A percentile compares a stretch with the other conserved stretches of the same genome.
Evolutionary conservation across 2,797 vertebrate genomes (phyloP).

Genomic region (Macropus fuliginosus): DNA sequence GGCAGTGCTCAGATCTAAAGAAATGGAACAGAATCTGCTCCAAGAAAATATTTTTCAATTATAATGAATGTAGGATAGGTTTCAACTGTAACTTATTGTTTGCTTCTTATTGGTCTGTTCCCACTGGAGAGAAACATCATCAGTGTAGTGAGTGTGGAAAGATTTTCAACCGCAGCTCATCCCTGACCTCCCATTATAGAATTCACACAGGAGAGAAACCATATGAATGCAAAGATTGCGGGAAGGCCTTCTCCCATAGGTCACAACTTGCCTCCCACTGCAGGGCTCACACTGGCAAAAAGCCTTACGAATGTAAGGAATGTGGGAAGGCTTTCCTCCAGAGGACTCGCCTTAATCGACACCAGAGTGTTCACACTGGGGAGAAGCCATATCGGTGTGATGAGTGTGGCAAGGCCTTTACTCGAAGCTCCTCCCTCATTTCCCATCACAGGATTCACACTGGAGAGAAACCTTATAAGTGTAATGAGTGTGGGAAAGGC

Average conservation of each 20-base stretch:
- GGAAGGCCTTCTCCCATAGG: not conserved
- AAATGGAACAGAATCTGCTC: not conserved
- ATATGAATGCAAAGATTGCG: not conserved
- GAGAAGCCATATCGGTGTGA: slow-evolving; percentile 61
- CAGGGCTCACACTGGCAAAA: not conserved
- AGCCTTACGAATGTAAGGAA: not conserved
- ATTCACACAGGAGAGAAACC: not conserved
- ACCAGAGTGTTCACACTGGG: slow-evolving; percentile 18
- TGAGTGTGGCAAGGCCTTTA: slow-evolving; percentile 67
- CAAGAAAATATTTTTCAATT: not conserved
- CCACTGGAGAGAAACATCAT: not conserved
- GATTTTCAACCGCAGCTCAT: not conserved
- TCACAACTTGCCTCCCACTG: not conserved
- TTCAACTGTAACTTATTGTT: not conserved
- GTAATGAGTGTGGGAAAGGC: slow-evolving; percentile 71
- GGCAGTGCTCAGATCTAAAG: not conserved
- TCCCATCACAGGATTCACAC: slow-evolving; percentile 69
- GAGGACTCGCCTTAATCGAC: not conserved
- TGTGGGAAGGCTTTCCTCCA: not conserved
- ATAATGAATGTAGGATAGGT: not conserved
- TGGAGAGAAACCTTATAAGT: slow-evolving; percentile 74
- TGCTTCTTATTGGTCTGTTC: not conserved
- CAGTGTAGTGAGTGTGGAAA: not conserved
- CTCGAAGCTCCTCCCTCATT: slow-evolving; percentile 62
- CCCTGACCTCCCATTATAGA: not conserved